Percentiles rank a stretch among this genome's conserved stretches.
Conservation (phyloP, 2,113 vertebrate species). For the Peromyscus maniculatus region DNA sequence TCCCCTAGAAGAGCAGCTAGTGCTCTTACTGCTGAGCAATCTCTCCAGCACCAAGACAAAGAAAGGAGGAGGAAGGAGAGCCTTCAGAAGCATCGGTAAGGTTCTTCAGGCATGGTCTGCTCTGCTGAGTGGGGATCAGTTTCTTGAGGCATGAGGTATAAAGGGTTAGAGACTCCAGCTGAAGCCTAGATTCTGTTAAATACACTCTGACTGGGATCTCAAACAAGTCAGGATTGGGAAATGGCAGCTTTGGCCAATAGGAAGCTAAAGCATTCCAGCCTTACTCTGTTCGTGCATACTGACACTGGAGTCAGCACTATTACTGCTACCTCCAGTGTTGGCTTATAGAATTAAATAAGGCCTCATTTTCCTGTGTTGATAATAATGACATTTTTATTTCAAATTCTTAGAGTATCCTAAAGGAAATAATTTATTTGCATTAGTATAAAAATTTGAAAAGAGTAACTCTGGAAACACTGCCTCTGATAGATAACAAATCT, state of each 20-base stretch:
- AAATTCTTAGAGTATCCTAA: slow-evolving; percentile 37
- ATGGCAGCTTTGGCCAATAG: neutral
- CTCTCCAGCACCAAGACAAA: neutral
- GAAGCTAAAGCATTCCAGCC: neutral
- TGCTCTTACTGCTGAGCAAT: neutral
- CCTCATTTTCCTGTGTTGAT: slow-evolving; percentile 42
- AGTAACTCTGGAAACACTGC: neutral
- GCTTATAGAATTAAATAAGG: slow-evolving; percentile 30
- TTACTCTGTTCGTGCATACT: neutral
- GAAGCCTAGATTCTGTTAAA: neutral
- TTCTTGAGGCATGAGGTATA: neutral
- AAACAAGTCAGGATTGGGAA: slow-evolving; percentile 33
- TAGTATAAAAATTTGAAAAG: slow-evolving; percentile 15
- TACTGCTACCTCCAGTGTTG: neutral
- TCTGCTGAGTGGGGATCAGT: neutral
- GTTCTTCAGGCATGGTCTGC: neutral
- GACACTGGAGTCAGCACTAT: neutral
- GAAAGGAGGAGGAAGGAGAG: neutral
- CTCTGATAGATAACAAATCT: slow-evolving; percentile 2
- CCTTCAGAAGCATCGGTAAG: neutral
- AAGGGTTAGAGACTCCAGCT: neutral
- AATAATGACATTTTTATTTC: slow-evolving; percentile 31
- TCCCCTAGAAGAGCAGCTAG: neutral
- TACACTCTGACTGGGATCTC: neutral
- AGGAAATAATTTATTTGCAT: slow-evolving; percentile 32